Evolutionary conservation across 2,113 vertebrate genomes (phyloP), one percentile per base, ranked within the genome.

Genomic region (Setophaga coronata): DNA sequence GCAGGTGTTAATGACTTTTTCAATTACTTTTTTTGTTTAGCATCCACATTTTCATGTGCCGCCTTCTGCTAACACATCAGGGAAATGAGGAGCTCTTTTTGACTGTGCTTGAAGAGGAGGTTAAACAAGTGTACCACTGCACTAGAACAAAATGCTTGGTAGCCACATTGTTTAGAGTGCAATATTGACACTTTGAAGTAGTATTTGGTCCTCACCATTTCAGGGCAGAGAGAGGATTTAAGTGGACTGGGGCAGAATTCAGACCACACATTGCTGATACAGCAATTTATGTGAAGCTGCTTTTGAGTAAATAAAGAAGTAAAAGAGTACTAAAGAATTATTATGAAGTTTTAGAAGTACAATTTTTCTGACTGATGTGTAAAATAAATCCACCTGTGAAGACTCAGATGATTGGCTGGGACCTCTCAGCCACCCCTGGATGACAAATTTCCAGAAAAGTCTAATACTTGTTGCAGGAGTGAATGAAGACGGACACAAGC

Each of bases 131-230:
- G 17, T 40, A 53, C 23, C 34, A 61, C 40, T 57, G 66, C 14
- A 72, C 17, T 13, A 61, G 40, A 72, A 90, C 18, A 60, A 77
- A 92, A 48, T 36, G 17, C 25, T 33, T 56, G 25, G 58, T 31
- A 86, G 36, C 29, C 40, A 9, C 8, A 7, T 17, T 64, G n/a
- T 76, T 88, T 28, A 88, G 53, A 72, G 19, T 79, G 71, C 36
- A 56, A 0, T 47, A 47, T 85, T 74, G 78, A 38, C 34, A 62
- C 13, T 54, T 17, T 66, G 23, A 73, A 0, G 0, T 13, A 40
- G 40, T 50, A 74, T 20, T 20, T 71, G 29, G 47, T 62, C 14
- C 34, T 93, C 65, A 74, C 29, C 24, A 48, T 65, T 28, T 47
- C 43, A 76, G 31, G 40, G 43, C 21, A 58, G 51, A 72, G 79